Base-by-base conservation (phyloP, 2,113 vertebrate genomes). In the Cyanoderma ruficeps region DNA sequence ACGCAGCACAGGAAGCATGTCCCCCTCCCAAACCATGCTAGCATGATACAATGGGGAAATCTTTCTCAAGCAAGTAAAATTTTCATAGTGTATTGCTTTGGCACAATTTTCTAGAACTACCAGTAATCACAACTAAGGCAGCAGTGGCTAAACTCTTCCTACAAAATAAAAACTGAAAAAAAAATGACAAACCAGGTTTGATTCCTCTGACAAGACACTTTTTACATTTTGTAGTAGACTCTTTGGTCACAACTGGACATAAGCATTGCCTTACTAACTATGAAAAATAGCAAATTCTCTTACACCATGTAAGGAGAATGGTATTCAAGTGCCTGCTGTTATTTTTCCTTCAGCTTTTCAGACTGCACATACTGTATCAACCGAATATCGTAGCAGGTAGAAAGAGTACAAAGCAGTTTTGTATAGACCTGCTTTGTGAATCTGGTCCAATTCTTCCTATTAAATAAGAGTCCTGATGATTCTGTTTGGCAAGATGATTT, bases 391-490 rank as follows among this genome's bases (percentile, higher is more conserved):
- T 47, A 74, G 52, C n/a, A 64, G 61, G 35, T 49, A 90, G 47
- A 71, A 85, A 70, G 49, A 85, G 30, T 31, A 19, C 13, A 76
- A 79, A 64, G 57, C 9, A 74, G 17, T 35, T 86, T 68, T 56
- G 2, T 71, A 47, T 19, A 93, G 49, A 37, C 24, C 31, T 65
- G 30, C 22, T 75, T 68, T 75, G 69, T 76, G 67, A 80, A 28
- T 55, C 56, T 42, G 35, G 42, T 68, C 79, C 28, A 95, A 75
- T 67, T 68, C 78, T 50, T 20, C n/a, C 37, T 82, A 15, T 86
- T 92, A 94, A 93, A 83, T 75, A 87, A 76, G 80, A 42, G 35
- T 65, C 68, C 71, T 81, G 83, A 85, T 91, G 63, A 90, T 81
- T 72, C 87, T 28, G 12, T 83, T 92, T 95, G 60, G 44, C 75